These are phyloP conservation scores for Tricholaema leucomelas DNA, from an alignment of 2,113 vertebrate species.

Conservation along the genomic window DNA sequence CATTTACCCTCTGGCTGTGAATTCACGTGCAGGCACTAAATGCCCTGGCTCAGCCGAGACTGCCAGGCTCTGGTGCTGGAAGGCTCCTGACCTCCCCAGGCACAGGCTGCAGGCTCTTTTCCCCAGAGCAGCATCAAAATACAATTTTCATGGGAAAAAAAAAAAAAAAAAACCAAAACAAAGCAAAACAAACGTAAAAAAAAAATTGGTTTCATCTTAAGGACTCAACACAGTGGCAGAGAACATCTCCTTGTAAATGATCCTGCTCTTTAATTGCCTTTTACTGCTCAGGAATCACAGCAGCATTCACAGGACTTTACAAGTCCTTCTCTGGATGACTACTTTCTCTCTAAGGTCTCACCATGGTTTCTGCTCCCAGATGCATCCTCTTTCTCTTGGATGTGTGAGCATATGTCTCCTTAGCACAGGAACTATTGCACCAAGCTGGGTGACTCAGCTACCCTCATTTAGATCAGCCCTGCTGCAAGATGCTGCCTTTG, in stretches of 20 bases:
- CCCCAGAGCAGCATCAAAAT: neutral
- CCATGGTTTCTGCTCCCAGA: neutral
- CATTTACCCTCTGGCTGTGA: neutral
- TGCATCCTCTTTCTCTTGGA: neutral
- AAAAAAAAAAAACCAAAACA: too few species aligned
- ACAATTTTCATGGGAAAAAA: neutral
- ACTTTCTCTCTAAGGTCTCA: neutral
- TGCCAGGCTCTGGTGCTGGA: neutral
- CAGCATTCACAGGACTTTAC: neutral
- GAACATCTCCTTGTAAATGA: neutral
- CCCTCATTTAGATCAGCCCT: accelerated
- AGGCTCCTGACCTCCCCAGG: neutral
- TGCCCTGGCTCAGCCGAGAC: neutral
- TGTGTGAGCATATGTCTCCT: accelerated
- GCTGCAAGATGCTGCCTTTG: accelerated
- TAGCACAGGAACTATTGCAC: neutral
- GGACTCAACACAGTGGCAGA: neutral
- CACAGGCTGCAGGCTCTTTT: neutral
- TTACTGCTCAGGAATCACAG: neutral
- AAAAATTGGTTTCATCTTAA: neutral
- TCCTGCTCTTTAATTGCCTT: neutral
- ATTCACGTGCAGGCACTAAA: neutral
- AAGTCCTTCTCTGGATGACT: neutral
- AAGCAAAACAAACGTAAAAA: too few species aligned
- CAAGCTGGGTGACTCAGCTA: accelerated